phyloP scores from a whole-genome alignment of 2,888 invertebrate genomes.

The Orthosia incerta region DNA sequence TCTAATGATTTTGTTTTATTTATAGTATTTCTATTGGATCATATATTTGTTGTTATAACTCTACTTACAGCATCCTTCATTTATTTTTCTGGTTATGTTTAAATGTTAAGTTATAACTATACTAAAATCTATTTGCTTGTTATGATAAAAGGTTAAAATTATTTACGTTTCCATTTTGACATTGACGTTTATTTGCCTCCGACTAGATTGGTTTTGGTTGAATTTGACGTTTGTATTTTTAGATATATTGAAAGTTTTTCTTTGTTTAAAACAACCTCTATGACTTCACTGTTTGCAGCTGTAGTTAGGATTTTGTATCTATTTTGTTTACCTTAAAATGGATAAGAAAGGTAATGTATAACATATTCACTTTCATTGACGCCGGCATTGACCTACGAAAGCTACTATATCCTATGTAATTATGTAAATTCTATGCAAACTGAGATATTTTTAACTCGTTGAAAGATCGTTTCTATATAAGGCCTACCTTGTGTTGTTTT shows the following conservation, averaged over 20 bases:
- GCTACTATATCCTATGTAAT: slow-evolving; percentile 12
- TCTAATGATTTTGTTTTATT: not conserved
- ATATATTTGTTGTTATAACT: not conserved
- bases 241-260: not conserved
- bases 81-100: slow-evolving; percentile 1
- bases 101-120: slow-evolving; percentile 10
- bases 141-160: slow-evolving; percentile 9
- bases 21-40: not conserved
- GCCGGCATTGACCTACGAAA: slow-evolving; percentile 11
- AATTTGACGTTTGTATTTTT: slow-evolving; percentile 8
- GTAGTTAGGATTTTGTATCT: not conserved
- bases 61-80: slow-evolving; percentile 65
- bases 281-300: not conserved
- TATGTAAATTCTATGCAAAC: slow-evolving; percentile 43
- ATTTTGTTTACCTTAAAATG: not conserved
- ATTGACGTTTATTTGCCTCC: slow-evolving; percentile 21
- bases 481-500: slow-evolving; percentile 19
- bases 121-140: slow-evolving; percentile 4
- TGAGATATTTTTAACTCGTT: slow-evolving; percentile 20
- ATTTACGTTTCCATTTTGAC: slow-evolving; percentile 44
- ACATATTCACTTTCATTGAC: slow-evolving; percentile 34
- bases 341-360: too few relatives aligned
- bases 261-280: not conserved
- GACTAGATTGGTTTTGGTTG: slow-evolving; percentile 26
- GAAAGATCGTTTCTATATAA: slow-evolving; percentile 20